These are phyloP conservation scores for Xiphophorus birchmanni DNA, from an alignment of 2,797 vertebrate genomes.

Conservation along the genomic window DNA sequence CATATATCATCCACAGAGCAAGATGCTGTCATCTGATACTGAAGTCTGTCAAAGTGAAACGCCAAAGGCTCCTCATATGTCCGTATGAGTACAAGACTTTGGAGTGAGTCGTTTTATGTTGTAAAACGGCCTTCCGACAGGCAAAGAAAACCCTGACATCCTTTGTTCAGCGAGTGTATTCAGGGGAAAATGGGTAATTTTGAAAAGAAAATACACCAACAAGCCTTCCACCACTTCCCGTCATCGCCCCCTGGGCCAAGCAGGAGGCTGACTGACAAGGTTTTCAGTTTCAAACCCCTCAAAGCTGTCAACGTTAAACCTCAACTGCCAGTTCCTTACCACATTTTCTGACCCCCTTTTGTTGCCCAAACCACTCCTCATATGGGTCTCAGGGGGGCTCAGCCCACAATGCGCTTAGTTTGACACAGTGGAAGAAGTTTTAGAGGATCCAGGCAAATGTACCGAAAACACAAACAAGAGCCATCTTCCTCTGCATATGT, in stretches of 20 bases:
- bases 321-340: conserved; percentile 58
- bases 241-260: conserved; percentile 47
- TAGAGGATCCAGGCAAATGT: conserved; percentile 37
- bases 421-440: conserved; percentile 55
- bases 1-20: neutral
- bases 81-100: conserved; percentile 4
- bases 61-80: conserved; percentile 7
- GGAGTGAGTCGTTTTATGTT: conserved; percentile 8
- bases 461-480: conserved; percentile 35
- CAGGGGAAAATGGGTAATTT: conserved; percentile 51
- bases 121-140: conserved; percentile 16
- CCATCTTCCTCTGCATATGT: conserved; percentile 29
- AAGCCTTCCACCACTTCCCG: conserved; percentile 40
- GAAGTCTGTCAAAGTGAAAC: conserved; percentile 2
- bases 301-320: conserved; percentile 67
- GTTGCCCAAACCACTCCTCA: conserved; percentile 43
- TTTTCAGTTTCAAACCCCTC: conserved; percentile 69
- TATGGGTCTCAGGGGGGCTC: conserved; percentile 46
- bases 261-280: conserved; percentile 63
- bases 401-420: conserved; percentile 59
- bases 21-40: conserved; percentile 1
- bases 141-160: conserved; percentile 16
- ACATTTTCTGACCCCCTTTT: conserved; percentile 45
- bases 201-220: conserved; percentile 62
- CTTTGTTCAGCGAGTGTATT: conserved; percentile 38